Evolutionary conservation across 2,888 invertebrate genomes (phyloP).

Genomic region (Cryptocheilus praepositus): DNA sequence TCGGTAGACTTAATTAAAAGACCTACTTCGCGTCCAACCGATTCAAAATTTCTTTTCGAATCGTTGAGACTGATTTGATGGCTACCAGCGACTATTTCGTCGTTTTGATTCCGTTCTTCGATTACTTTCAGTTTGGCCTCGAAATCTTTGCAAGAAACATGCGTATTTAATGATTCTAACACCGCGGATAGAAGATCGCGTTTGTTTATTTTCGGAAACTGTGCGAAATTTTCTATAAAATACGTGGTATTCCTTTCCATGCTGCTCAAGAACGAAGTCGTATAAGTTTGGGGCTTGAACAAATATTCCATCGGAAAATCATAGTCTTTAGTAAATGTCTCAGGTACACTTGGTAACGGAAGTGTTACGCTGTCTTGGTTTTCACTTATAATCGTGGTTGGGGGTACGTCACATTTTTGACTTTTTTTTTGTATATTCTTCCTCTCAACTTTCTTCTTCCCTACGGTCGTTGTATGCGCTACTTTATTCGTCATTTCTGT

Average conservation of each 20-base stretch:
- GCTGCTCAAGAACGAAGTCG: background rate
- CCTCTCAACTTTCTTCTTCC: no score
- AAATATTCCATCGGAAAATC: background rate
- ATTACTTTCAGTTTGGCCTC: background rate
- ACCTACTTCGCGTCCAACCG: background rate
- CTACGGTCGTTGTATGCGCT: no score
- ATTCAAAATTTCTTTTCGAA: constrained; percentile 5
- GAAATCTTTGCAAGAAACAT: background rate
- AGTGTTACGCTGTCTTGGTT: no score
- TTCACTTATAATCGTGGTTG: no score
- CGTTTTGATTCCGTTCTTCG: background rate
- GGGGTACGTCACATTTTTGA: no score
- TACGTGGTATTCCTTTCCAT: background rate
- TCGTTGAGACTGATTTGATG: background rate
- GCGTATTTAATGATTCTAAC: background rate
- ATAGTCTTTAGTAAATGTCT: no score
- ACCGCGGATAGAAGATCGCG: background rate
- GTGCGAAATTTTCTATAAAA: background rate
- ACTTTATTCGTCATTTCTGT: no score
- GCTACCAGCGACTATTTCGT: background rate
- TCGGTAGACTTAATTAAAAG: constrained; percentile 11
- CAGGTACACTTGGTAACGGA: no score
- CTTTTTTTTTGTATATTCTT: no score
- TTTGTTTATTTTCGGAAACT: constrained; percentile 10
- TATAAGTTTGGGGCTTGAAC: background rate